phyloP scores from a whole-genome alignment of 2,113 vertebrate species.

The Litocranius walleri region DNA sequence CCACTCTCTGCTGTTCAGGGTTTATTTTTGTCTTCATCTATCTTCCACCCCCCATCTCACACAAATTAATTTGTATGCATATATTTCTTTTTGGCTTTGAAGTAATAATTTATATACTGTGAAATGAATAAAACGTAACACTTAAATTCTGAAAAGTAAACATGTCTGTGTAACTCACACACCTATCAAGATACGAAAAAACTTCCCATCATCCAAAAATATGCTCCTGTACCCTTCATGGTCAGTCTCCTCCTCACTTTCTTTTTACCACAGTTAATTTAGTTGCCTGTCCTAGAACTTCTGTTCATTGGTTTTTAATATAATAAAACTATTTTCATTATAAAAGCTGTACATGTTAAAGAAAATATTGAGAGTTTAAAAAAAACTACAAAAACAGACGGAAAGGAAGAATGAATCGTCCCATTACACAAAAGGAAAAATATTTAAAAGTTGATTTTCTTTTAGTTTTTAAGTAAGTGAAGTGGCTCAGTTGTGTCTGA shows the following conservation, averaged over 20 bases:
- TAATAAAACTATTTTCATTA: not conserved
- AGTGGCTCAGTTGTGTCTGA: too few relatives aligned
- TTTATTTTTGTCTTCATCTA: not conserved
- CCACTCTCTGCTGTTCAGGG: not conserved
- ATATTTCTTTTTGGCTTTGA: not conserved
- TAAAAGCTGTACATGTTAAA: not conserved
- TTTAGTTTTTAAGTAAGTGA: not conserved
- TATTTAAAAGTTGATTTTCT: not conserved
- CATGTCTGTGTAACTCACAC: not conserved
- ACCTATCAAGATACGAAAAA: not conserved
- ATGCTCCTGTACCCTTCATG: not conserved
- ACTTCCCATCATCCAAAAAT: not conserved
- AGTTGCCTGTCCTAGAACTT: not conserved
- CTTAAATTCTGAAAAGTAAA: not conserved
- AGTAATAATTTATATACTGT: not conserved
- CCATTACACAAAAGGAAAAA: not conserved
- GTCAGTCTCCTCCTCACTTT: not conserved
- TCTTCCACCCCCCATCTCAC: not conserved
- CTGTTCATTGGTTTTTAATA: not conserved
- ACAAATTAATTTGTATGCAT: not conserved
- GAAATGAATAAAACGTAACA: not conserved
- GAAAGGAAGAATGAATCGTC: not conserved
- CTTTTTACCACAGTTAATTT: not conserved
- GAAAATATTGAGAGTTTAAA: not conserved
- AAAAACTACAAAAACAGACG: not conserved